Base-by-base conservation (phyloP, 2,888 invertebrate genomes). In the Endotricha flammealis region DNA sequence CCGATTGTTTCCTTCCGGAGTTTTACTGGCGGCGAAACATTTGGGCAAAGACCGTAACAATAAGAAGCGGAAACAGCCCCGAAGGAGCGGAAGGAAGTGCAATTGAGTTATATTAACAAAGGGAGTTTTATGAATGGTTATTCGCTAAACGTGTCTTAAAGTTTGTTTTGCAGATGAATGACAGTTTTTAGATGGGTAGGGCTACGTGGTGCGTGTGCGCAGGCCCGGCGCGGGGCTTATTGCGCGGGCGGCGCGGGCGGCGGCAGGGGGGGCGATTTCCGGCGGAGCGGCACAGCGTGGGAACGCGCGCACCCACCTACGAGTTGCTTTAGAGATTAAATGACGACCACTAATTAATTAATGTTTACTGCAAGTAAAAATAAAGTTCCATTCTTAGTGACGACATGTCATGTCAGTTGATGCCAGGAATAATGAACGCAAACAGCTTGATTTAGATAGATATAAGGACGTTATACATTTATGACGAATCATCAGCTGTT, bases 321-420 rank as follows among this genome's bases (percentile, higher is more conserved):
- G 55, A 67, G 62, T 70, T 60, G 60, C 65, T 76, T 68, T 68
- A 72, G 71, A 69, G 75, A 80, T 79, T 78, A 77, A 76, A 78
- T 68, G 79, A 75, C 76, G 72, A 67, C 57, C 67, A 78, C 80
- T 82, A 82, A 85, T 85, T 85, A 85, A 81, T 83, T 78, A 75
- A 67, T 73, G 64, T 73, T 68, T 60, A 66, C 64, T 60, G 49
- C 61, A 59, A 59, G 64, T 69, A 74, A 74, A 73, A 75, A 72
- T 69, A 65, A 65, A 67, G 59, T 63, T 65, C 61, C 56, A 57
- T 60, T 57, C 57, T 52, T 51, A 55, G 53, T 53, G 22, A 34
- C n/a, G n/a, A n/a, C n/a, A n/a, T n/a, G n/a, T n/a, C n/a, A n/a
- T n/a, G n/a, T n/a, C n/a, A n/a, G n/a, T n/a, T n/a, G n/a, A n/a